phyloP scores from a whole-genome alignment of 1,140 invertebrate genomes.

The Drosophila carrolli region DNA sequence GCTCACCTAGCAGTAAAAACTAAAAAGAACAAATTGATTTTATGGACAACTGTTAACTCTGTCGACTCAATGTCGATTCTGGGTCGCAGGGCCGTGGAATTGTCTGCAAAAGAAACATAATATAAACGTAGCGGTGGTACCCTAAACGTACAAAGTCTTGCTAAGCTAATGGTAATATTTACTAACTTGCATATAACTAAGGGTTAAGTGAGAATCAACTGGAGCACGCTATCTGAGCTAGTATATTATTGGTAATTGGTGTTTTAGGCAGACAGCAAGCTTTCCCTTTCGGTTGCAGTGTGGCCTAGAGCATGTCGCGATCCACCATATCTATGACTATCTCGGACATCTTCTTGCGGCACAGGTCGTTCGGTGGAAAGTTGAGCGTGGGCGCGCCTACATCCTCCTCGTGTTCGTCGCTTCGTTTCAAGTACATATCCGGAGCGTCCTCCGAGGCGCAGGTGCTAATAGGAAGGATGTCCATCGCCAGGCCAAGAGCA shows the following conservation, averaged over 20 bases:
- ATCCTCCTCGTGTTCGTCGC: conserved; percentile 45
- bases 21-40: neutral
- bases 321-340: conserved; percentile 87
- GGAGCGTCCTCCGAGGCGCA: conserved; percentile 89
- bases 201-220: conserved; percentile 29
- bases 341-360: conserved; percentile 87
- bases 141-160: conserved; percentile 32
- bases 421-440: conserved; percentile 86
- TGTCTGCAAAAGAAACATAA: conserved; percentile 43
- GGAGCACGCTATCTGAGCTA: conserved; percentile 18
- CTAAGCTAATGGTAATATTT: conserved; percentile 51
- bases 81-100: neutral
- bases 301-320: conserved; percentile 81
- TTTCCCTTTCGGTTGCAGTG: neutral
- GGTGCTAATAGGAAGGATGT: conserved; percentile 90
- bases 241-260: conserved; percentile 41
- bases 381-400: conserved; percentile 75
- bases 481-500: conserved; percentile 88
- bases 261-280: conserved; percentile 22
- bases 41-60: neutral
- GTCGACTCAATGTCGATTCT: neutral
- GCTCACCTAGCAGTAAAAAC: neutral
- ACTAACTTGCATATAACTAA: conserved; percentile 50
- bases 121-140: conserved; percentile 36
- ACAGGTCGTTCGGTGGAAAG: conserved; percentile 85